Percentiles rank a stretch among this genome's conserved stretches.
Conservation (phyloP, 2,888 invertebrate genomes). For the Lasioglossum pauxillum region DNA sequence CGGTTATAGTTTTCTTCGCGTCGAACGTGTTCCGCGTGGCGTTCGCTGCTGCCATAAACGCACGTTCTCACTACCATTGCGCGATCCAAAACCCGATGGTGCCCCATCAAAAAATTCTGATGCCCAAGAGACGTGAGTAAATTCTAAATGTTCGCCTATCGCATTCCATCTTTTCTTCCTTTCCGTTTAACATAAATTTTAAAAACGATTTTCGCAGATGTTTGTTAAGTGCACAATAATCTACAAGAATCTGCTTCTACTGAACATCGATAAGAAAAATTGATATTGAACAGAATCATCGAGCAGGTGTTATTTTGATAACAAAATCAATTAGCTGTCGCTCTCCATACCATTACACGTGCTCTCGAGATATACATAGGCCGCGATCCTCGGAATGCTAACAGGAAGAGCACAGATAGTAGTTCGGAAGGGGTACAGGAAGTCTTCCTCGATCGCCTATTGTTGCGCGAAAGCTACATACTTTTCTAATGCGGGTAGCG, state of each 20-base stretch:
- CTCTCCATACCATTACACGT: not conserved
- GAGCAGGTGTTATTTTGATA: not conserved
- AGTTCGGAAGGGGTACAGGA: not conserved
- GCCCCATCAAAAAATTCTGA: constrained; percentile 10
- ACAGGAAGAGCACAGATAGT: not conserved
- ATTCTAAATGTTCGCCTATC: not conserved
- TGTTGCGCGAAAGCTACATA: constrained; percentile 34
- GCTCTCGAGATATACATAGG: not conserved
- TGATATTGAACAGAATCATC: not conserved
- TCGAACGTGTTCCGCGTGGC: not conserved
- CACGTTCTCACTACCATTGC: constrained; percentile 30
- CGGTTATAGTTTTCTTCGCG: constrained; percentile 22
- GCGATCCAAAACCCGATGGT: not conserved
- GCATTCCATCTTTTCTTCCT: not conserved
- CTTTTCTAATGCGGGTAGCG: constrained; percentile 34
- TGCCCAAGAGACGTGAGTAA: not conserved
- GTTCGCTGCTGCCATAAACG: constrained; percentile 27
- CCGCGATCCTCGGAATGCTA: not conserved
- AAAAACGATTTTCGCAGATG: not conserved
- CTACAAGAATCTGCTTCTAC: not conserved
- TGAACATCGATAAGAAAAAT: not conserved
- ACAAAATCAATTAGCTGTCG: not conserved
- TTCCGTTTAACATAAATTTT: not conserved
- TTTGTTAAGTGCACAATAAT: not conserved
- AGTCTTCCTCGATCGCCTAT: constrained; percentile 21